phyloP scores from a whole-genome alignment of 2,888 invertebrate genomes.

The Ecdyonurus torrentis region DNA sequence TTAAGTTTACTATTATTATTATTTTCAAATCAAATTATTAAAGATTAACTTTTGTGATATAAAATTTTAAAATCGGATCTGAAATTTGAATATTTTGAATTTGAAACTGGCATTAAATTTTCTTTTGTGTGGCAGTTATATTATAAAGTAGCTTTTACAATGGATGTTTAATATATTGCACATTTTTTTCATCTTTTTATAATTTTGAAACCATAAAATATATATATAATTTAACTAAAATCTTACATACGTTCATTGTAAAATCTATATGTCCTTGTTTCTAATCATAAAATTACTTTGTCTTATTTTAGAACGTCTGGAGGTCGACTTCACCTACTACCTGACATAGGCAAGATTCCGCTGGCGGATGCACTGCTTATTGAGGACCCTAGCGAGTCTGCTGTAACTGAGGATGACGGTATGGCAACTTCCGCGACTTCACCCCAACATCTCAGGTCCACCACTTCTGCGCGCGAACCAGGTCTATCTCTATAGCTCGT shows the following conservation, averaged over 20 bases:
- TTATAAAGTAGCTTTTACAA: no score
- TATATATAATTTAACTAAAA: no score
- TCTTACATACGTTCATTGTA: background rate
- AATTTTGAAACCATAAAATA: no score
- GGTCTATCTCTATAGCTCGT: background rate
- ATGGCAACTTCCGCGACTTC: slow-evolving; percentile 11
- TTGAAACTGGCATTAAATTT: no score
- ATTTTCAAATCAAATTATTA: no score
- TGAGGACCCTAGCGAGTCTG: slow-evolving; percentile 60
- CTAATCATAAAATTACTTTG: background rate
- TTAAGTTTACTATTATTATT: no score
- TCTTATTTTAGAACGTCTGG: slow-evolving; percentile 41
- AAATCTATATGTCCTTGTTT: background rate
- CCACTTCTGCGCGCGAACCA: background rate
- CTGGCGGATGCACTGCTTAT: slow-evolving; percentile 69
- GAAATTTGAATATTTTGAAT: no score
- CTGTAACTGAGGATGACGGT: slow-evolving; percentile 51
- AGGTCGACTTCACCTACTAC: slow-evolving; percentile 69
- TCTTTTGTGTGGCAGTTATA: no score
- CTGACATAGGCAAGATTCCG: slow-evolving; percentile 66
- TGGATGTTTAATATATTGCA: no score
- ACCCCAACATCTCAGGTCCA: background rate
- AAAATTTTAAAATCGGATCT: no score
- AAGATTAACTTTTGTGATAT: no score
- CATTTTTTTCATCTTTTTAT: no score